These are phyloP conservation scores for Nannobrachium achirus DNA, from an alignment of 2,113 vertebrate genomes.

Conservation along the genomic window DNA sequence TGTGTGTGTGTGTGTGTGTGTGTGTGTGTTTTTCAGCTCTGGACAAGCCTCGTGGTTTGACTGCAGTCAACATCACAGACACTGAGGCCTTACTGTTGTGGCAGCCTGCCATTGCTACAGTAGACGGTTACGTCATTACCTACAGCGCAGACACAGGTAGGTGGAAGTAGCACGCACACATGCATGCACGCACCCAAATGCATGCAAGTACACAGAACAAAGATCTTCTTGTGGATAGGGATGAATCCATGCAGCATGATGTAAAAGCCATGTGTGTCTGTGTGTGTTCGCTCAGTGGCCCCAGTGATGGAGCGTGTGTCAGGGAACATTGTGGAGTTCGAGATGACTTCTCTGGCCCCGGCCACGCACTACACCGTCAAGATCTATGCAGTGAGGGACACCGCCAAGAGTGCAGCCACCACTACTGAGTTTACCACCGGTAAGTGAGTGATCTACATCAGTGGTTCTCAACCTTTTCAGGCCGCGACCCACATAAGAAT, in stretches of 20 bases:
- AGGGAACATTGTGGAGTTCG: conserved; percentile 91
- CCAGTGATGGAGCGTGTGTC: conserved; percentile 88
- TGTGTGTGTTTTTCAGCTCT: conserved; percentile 80
- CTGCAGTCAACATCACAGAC: conserved; percentile 90
- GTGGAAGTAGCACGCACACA: neutral
- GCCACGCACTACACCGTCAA: conserved; percentile 88
- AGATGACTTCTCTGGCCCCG: conserved; percentile 85
- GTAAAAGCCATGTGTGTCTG: neutral
- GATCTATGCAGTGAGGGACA: conserved; percentile 86
- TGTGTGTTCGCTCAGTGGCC: conserved; percentile 74
- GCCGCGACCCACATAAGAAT: no score
- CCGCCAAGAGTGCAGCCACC: conserved; percentile 85
- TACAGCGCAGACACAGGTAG: conserved; percentile 87
- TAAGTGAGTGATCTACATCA: conserved; percentile 58
- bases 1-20: conserved; percentile 25
- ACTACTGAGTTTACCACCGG: conserved; percentile 91
- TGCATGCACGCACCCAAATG: neutral
- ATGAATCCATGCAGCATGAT: no score
- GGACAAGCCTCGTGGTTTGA: conserved; percentile 90
- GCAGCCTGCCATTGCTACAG: conserved; percentile 93
- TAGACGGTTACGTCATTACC: conserved; percentile 93
- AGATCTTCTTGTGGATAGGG: no score
- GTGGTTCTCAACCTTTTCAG: no score
- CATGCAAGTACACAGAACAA: neutral
- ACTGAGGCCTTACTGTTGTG: conserved; percentile 88